Conservation (phyloP, 1,140 invertebrate species). For the Lucilia sericata region DNA sequence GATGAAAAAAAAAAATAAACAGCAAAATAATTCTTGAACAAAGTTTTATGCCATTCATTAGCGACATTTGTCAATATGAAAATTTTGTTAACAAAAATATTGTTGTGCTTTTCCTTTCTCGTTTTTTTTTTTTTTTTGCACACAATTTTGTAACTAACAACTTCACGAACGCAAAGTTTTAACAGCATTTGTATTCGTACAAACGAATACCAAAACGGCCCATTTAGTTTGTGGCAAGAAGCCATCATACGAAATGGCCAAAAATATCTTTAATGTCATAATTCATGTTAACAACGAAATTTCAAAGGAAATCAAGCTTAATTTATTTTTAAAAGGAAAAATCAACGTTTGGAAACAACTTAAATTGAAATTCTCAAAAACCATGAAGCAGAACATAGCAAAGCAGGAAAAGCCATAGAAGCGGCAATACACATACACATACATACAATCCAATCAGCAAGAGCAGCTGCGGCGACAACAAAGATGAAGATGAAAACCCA, state of each 20-base stretch:
- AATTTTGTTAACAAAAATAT: conserved; percentile 31
- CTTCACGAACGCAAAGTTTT: neutral
- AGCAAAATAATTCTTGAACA: no score
- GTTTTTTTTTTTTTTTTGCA: neutral
- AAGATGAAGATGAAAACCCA: neutral
- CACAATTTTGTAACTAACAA: neutral
- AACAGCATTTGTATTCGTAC: neutral
- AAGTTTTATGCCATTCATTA: conserved; percentile 34
- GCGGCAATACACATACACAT: neutral
- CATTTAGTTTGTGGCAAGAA: neutral
- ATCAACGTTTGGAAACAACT: neutral
- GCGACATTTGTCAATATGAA: conserved; percentile 42
- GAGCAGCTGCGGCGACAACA: neutral
- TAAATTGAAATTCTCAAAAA: neutral
- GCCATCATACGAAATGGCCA: neutral
- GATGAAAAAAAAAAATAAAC: no score
- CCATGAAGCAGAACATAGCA: neutral
- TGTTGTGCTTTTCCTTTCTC: neutral
- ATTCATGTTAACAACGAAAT: neutral
- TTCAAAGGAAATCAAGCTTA: conserved; percentile 16
- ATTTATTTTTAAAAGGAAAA: conserved; percentile 13
- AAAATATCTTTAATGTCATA: conserved; percentile 17
- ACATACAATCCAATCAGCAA: no score
- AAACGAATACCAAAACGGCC: neutral
- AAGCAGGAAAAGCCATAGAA: neutral